Percentiles rank a stretch among this genome's conserved stretches.
Evolutionary conservation across 2,797 vertebrate genomes (phyloP).

Genomic region (Sardinella longiceps): DNA sequence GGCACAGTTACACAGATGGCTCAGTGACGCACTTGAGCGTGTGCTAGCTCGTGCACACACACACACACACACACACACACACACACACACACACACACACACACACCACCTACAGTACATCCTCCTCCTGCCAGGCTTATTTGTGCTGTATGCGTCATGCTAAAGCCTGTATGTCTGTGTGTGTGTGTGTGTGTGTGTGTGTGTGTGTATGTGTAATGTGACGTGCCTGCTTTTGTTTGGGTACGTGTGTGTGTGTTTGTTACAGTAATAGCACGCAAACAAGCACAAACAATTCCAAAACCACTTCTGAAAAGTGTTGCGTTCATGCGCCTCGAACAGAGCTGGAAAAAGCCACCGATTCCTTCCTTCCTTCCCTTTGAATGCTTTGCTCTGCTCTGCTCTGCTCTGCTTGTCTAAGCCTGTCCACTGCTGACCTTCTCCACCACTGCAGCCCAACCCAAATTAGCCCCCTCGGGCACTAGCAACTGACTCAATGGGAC

Average conservation of each 20-base stretch:
- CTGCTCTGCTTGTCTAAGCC: neutral
- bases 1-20: conserved; percentile 46
- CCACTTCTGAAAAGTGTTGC: neutral
- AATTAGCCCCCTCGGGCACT: neutral
- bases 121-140: neutral
- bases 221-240: neutral
- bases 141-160: neutral
- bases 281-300: neutral
- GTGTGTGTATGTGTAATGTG: neutral
- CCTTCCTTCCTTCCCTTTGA: neutral
- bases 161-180: neutral
- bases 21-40: conserved; percentile 43
- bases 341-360: neutral
- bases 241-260: neutral
- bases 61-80: conserved; percentile 20
- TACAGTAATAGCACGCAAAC: neutral
- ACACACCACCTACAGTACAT: neutral
- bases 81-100: neutral
- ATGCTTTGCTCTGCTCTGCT: no score
- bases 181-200: neutral
- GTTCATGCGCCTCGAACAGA: neutral
- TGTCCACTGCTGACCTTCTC: neutral
- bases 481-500: neutral
- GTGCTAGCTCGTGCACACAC: conserved; percentile 20
- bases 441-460: neutral